phyloP scores from a whole-genome alignment of 2,113 vertebrate species.

The Urocynchramus pylzowi region DNA sequence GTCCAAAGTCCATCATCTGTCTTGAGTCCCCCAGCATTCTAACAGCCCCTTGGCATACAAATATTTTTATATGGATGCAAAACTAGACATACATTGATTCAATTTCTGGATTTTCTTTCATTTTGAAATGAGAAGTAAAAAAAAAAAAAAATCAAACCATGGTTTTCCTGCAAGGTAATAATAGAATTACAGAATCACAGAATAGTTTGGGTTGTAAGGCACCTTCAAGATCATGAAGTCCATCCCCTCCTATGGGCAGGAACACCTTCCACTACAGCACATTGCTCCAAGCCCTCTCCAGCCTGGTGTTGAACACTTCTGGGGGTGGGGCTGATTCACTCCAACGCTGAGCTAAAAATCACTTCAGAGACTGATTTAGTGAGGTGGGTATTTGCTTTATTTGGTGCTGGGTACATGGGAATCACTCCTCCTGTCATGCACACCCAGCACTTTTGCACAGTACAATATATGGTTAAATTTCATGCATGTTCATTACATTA shows the following conservation, averaged over 20 bases:
- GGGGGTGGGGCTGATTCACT: not conserved
- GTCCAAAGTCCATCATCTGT: too few relatives aligned
- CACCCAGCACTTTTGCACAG: not conserved
- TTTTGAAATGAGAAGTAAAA: not conserved
- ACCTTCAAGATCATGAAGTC: not conserved
- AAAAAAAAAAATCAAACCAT: not conserved
- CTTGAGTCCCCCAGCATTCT: too few relatives aligned
- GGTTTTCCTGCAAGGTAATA: not conserved
- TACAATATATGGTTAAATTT: not conserved
- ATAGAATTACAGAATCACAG: not conserved
- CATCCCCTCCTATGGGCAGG: not conserved
- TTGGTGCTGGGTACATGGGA: rapidly evolving
- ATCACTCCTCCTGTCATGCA: not conserved
- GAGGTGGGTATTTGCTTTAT: not conserved
- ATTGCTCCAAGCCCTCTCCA: not conserved
- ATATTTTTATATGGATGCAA: not conserved
- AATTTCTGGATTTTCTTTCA: not conserved
- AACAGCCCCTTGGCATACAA: not conserved
- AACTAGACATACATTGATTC: not conserved
- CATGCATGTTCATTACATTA: not conserved
- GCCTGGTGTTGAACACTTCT: too few relatives aligned
- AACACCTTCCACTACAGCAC: not conserved
- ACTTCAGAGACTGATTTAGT: not conserved
- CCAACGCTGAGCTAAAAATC: not conserved
- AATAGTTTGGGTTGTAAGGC: not conserved